Evolutionary conservation across 2,113 vertebrate genomes (phyloP).

Genomic region (Microtus montanus): DNA sequence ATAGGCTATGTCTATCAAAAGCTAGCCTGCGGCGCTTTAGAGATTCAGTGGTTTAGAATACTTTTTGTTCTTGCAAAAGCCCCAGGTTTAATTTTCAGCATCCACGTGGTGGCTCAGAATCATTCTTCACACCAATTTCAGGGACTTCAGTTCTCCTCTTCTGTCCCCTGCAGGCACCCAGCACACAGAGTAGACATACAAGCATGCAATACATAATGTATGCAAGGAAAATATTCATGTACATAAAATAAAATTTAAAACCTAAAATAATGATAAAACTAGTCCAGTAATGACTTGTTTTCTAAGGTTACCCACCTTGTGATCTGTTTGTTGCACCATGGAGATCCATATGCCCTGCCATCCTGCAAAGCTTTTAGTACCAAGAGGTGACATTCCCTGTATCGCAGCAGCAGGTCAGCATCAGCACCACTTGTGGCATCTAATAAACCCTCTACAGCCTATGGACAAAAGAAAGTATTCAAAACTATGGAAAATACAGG

Average conservation of each 20-base stretch:
- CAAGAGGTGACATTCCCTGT: constrained; percentile 97
- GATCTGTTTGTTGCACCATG: constrained; percentile 99
- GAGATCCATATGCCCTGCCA: constrained; percentile 96
- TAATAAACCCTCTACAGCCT: constrained; percentile 99
- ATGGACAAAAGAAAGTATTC: constrained; percentile 31
- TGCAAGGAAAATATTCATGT: neutral
- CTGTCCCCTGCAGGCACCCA: neutral
- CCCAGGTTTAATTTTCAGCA: neutral
- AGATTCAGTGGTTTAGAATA: neutral
- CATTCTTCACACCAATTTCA: neutral
- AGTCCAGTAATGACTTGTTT: neutral
- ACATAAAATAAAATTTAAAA: neutral
- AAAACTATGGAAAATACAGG: constrained; percentile 15
- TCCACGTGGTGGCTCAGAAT: neutral
- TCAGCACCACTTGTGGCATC: constrained; percentile 98
- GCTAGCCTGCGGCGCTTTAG: neutral
- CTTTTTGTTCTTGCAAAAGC: neutral
- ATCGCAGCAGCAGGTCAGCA: constrained; percentile 95
- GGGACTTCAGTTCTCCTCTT: neutral
- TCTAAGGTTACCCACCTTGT: constrained; percentile 89
- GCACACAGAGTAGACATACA: neutral
- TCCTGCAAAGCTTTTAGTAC: constrained; percentile 98
- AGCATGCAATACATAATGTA: neutral
- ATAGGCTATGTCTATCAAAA: neutral
- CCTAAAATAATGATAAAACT: neutral